Base-by-base conservation (phyloP, 2,113 vertebrate species). In the Rhagologus leucostigma region DNA sequence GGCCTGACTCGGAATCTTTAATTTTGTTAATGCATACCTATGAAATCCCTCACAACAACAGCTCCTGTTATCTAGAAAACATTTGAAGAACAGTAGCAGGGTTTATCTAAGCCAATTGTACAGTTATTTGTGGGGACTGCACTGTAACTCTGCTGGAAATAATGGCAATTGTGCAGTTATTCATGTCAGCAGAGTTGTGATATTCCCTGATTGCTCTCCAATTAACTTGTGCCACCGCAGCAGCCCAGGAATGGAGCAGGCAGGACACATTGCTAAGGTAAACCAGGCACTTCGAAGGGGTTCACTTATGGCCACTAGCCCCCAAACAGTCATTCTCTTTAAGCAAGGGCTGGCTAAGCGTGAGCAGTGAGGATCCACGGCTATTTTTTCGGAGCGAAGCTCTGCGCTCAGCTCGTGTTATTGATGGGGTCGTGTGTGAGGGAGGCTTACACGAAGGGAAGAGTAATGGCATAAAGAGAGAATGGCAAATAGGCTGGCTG, bases 401-500 rank as follows among this genome's bases (percentile, higher is more conserved):
- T 64, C 87, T 30, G 53, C 0, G 0, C 73, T 88, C 18, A 0
- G 79, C 56, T 84, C 62, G 3, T 0, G 0, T 93, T 89, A 92
- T 86, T 95, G 88, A 96, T 96, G 94, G 76, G 86, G 83, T 77
- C 2, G 3, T 6, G 9, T 67, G 71, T 19, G 89, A 80, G 89
- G 76, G 84, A 95, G 91, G 32, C 80, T 94, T 46, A 10, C 87
- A 86, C 46, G 0, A 69, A 69, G 71, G 42, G 76, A 90, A 90
- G 91, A 93, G 63, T 95, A 46, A 94, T 92, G 87, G 76, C 76
- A 73, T 47, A 30, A 93, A 67, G 82, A 73, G 64, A 64, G 84
- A 74, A 88, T 69, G 84, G 91, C 83, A 96, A 89, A 96, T 90
- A 84, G 91, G 68, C 93, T 86, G 91, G 37, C 68, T 92, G 86